Conservation (phyloP, 1,140 invertebrate species). For the Daktulosphaira vitifoliae region DNA sequence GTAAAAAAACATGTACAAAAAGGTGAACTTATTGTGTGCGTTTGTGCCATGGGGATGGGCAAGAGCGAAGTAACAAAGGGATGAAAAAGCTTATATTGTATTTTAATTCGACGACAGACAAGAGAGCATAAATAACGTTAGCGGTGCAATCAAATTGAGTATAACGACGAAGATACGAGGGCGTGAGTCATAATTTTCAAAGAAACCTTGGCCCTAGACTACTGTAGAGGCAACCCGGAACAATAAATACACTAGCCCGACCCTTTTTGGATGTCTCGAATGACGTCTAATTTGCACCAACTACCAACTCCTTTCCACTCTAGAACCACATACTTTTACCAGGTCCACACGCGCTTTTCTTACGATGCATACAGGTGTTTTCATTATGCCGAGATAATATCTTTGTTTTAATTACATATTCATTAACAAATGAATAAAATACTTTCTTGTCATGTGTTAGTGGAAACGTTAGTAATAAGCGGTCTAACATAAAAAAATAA, state of each 20-base stretch:
- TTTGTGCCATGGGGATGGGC: too few species aligned
- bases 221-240: neutral
- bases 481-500: too few species aligned
- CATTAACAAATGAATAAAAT: too few species aligned
- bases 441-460: too few species aligned
- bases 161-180: neutral
- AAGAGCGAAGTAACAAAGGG: too few species aligned
- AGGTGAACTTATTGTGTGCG: neutral
- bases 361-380: neutral
- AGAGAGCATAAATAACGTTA: slow-evolving; percentile 1
- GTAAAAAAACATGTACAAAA: neutral
- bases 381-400: too few species aligned
- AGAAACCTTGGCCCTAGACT: neutral
- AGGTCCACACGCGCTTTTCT: neutral
- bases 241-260: slow-evolving; percentile 24
- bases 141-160: slow-evolving; percentile 23
- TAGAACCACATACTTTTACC: neutral
- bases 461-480: too few species aligned
- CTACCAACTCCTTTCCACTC: neutral
- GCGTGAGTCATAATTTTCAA: slow-evolving; percentile 25
- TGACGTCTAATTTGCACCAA: slow-evolving; percentile 25
- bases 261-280: neutral
- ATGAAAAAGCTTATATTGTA: slow-evolving; percentile 3
- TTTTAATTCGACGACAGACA: slow-evolving; percentile 16
- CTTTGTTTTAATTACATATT: too few species aligned